phyloP scores from a whole-genome alignment of 2,888 invertebrate genomes.

The Piscicola geometra region DNA sequence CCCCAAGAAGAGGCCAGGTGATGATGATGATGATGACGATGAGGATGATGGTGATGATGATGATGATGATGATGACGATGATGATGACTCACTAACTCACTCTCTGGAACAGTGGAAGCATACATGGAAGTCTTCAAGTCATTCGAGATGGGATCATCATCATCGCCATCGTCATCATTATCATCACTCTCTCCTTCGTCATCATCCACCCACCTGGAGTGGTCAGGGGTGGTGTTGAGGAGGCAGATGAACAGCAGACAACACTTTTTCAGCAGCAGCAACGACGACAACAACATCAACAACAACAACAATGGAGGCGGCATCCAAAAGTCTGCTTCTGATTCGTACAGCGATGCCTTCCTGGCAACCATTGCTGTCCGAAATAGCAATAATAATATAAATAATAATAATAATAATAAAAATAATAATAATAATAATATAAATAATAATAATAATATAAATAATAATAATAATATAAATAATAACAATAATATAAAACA shows the following conservation, averaged over 20 bases:
- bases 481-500: not conserved
- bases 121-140: not conserved
- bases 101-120: not conserved
- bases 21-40: not conserved
- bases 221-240: not conserved
- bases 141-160: not conserved
- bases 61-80: not conserved
- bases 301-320: not conserved
- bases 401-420: not conserved
- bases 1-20: constrained; percentile 23
- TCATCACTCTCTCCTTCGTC: not conserved
- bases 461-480: too few species aligned
- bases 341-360: not conserved
- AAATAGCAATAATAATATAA: too few species aligned
- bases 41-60: not conserved
- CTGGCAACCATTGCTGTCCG: not conserved
- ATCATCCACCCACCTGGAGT: not conserved
- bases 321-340: not conserved
- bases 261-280: not conserved
- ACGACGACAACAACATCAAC: too few species aligned
- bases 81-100: not conserved
- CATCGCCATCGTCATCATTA: constrained; percentile 15
- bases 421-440: not conserved
- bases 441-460: too few species aligned
- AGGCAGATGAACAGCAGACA: not conserved